Base-by-base conservation (phyloP, 2,113 vertebrate species). In the Oenanthe melanoleuca region DNA sequence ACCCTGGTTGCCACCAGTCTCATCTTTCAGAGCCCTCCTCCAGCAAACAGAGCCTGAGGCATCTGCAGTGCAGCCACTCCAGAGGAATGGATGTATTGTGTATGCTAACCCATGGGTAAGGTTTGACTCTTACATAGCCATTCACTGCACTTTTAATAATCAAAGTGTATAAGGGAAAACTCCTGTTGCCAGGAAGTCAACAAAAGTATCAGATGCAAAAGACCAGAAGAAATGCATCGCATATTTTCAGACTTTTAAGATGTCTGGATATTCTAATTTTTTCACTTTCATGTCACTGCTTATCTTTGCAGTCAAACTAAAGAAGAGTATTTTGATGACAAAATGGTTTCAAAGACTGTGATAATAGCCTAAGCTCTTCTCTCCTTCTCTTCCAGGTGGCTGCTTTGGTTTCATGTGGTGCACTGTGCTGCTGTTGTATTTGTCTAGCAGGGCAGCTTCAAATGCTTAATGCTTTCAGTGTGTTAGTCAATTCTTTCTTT, bases 261-360 rank as follows among this genome's bases (percentile, higher is more conserved):
- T 80, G 56, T 70, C 44, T 63, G 55, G 20, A 20, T 88, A 85
- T 88, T 96, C 59, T 88, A 89, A 64, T 96, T 97, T 96, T 97
- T 97, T 86, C 73, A 85, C 86, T 94, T 96, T 93, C 38, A 37
- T 93, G 94, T 88, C 87, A 91, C 92, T 80, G 67, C 86, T 96
- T 92, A 93, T 96, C 72, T 94, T 86, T 91, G 74, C 81, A 50
- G 80, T 93, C 85, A 90, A 71, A 80, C 72, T 83, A 84, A 86
- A 77, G 86, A 85, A 61, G 77, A 66, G 52, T 90, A 94, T 97
- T 96, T 96, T 95, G 81, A 91, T 96, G 97, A 97, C 95, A 97
- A 97, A 96, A 55, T 73, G 66, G 81, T 95, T 94, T 86, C 71
- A 84, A 85, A 93, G 60, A 37, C 67, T 47, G 42, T 75, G 86